Percentiles rank a stretch among this genome's conserved stretches.
phyloP scores from a whole-genome alignment of 2,797 vertebrate genomes.

The Dicrostonyx torquatus region DNA sequence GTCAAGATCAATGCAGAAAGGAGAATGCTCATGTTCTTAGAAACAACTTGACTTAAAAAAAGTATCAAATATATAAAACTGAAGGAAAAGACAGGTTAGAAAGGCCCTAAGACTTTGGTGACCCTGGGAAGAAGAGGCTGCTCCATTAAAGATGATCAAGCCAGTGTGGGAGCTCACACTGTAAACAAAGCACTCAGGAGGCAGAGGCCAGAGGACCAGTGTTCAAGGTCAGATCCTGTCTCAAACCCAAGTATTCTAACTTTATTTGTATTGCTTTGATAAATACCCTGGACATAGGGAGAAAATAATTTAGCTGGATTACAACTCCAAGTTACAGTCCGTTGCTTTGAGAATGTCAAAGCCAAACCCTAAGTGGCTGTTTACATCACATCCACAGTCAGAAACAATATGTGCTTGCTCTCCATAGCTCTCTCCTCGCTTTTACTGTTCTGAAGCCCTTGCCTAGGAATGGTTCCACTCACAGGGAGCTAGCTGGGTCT shows the following conservation, averaged over 20 bases:
- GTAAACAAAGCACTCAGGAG: not conserved
- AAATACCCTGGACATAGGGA: not conserved
- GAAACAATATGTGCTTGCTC: not conserved
- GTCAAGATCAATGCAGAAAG: not conserved
- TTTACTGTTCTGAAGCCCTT: not conserved
- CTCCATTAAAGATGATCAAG: not conserved
- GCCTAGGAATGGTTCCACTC: not conserved
- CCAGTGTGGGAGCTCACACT: too few relatives aligned
- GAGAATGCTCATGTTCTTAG: not conserved
- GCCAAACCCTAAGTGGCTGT: not conserved
- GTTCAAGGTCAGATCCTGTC: not conserved
- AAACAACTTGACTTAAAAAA: conserved; percentile 8
- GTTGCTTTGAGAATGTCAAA: not conserved
- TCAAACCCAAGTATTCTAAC: not conserved
- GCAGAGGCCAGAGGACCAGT: not conserved
- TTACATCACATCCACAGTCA: not conserved
- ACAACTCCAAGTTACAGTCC: not conserved
- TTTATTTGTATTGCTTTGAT: not conserved
- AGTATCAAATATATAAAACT: conserved; percentile 22
- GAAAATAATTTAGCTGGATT: not conserved
- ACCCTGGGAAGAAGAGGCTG: not conserved
- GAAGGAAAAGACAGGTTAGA: not conserved
- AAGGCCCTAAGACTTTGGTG: not conserved
- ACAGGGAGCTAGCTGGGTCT: not conserved
- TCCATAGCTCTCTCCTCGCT: not conserved